Evolutionary conservation across 2,888 invertebrate genomes (phyloP).

Genomic region (Drosophila sordidula): DNA sequence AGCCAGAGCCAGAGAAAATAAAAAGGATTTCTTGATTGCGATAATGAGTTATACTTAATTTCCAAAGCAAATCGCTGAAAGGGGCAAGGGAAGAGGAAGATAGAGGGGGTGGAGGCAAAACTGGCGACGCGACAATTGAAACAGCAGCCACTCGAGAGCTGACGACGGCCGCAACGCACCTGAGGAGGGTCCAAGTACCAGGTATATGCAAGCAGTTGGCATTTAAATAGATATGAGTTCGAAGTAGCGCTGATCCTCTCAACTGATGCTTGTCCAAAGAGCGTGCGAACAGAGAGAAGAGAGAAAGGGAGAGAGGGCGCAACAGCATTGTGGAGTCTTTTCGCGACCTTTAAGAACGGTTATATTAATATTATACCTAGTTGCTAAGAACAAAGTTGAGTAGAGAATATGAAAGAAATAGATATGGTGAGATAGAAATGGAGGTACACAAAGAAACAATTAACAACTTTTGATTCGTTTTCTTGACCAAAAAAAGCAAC

Average conservation of each 20-base stretch:
- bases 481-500: too few relatives aligned
- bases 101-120: neutral
- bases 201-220: slow-evolving; percentile 18
- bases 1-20: slow-evolving; percentile 2
- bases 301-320: neutral
- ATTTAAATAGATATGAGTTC: slow-evolving; percentile 35
- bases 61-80: slow-evolving; percentile 47
- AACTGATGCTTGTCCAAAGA: slow-evolving; percentile 1
- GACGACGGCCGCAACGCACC: slow-evolving; percentile 35
- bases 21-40: slow-evolving; percentile 79
- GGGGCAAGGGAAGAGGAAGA: neutral
- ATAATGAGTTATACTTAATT: slow-evolving; percentile 79
- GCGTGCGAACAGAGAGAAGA: slow-evolving; percentile 1
- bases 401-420: neutral
- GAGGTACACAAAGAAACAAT: neutral
- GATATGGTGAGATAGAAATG: neutral
- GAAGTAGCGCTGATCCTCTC: slow-evolving; percentile 30
- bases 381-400: neutral
- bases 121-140: slow-evolving; percentile 42
- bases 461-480: too few relatives aligned
- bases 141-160: slow-evolving; percentile 60
- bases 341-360: neutral
- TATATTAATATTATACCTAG: neutral
- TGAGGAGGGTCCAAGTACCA: slow-evolving; percentile 30
- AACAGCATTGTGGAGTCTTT: neutral